phyloP scores from a whole-genome alignment of 2,888 invertebrate species.

The Polydrusus pterygomalis region DNA sequence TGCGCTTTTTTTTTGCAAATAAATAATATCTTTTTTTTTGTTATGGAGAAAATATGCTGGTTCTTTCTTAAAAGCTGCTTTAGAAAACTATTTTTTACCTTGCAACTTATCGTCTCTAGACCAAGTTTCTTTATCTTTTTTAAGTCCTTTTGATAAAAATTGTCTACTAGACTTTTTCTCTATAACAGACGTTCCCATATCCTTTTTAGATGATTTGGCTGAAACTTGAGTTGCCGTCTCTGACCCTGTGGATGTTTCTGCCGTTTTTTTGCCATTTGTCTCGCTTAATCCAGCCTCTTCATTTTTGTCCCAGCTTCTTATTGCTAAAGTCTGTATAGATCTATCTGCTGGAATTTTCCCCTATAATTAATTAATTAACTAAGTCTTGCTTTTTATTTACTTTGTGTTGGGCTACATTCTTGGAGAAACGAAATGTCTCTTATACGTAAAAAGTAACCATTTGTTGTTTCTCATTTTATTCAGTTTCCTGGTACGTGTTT shows the following conservation, averaged over 20 bases:
- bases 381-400: too few relatives aligned
- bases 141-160: neutral
- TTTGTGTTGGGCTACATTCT: too few relatives aligned
- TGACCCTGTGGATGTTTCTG: slow-evolving; percentile 36
- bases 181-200: neutral
- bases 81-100: neutral
- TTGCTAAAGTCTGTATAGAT: slow-evolving; percentile 41
- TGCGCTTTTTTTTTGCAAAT: too few relatives aligned
- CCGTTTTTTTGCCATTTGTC: slow-evolving; percentile 21
- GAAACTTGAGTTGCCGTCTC: slow-evolving; percentile 31
- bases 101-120: too few relatives aligned
- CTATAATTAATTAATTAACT: neutral
- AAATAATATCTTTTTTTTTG: too few relatives aligned
- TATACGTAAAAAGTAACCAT: too few relatives aligned
- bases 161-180: neutral
- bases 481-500: too few relatives aligned
- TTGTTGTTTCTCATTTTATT: too few relatives aligned
- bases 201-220: neutral
- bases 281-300: slow-evolving; percentile 18
- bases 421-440: too few relatives aligned
- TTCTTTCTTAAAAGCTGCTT: too few relatives aligned
- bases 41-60: too few relatives aligned
- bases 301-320: slow-evolving; percentile 27
- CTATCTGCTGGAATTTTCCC: neutral
- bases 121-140: slow-evolving; percentile 3